Evolutionary conservation across 2,888 invertebrate species (phyloP).

Genomic region (Cotesia congregata): DNA sequence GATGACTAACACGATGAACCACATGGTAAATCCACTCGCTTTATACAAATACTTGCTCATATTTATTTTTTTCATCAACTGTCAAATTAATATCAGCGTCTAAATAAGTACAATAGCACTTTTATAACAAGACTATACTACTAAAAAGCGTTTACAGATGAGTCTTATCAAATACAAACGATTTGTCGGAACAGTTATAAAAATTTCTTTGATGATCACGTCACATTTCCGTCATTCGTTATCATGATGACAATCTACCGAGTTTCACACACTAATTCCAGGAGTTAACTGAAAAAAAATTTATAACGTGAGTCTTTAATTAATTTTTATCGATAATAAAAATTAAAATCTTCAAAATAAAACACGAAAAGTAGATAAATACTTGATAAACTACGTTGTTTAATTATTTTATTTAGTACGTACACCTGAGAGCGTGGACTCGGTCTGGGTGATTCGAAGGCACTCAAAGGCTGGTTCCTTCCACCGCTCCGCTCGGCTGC

Average conservation of each 20-base stretch:
- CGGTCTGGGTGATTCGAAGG: slow-evolving; percentile 18
- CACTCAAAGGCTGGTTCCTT: slow-evolving; percentile 10
- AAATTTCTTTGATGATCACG: slow-evolving; percentile 40
- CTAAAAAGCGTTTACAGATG: neutral
- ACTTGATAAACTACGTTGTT: neutral
- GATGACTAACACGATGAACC: slow-evolving; percentile 46
- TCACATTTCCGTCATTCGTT: slow-evolving; percentile 49
- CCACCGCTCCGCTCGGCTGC: slow-evolving; percentile 7
- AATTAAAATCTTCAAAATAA: neutral
- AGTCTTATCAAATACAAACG: neutral
- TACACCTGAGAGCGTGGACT: slow-evolving; percentile 11
- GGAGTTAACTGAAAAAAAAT: too few species aligned
- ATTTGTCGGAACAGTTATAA: neutral
- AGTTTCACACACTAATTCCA: neutral
- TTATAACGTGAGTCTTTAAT: too few species aligned
- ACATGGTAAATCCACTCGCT: slow-evolving; percentile 7
- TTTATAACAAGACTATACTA: neutral
- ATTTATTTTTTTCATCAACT: neutral
- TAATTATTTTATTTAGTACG: neutral
- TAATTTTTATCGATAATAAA: too few species aligned
- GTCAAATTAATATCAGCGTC: neutral
- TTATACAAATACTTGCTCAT: slow-evolving; percentile 25
- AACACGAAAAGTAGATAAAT: neutral
- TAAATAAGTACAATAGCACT: slow-evolving; percentile 14
- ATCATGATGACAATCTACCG: slow-evolving; percentile 46